Conservation (phyloP, 2,797 vertebrate genomes). For the Tiaroga cobitis region DNA sequence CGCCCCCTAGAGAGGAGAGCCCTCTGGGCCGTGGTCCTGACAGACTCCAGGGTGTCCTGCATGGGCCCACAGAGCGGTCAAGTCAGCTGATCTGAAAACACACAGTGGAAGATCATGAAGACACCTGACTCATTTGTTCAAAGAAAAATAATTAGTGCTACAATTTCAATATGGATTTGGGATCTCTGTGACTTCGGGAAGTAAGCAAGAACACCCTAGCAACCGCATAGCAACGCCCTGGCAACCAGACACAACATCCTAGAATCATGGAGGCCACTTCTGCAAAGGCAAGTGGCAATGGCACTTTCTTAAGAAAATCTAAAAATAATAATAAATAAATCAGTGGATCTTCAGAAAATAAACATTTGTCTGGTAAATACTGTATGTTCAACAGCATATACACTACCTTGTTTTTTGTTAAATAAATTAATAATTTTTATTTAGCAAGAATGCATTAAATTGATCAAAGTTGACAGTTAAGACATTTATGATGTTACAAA, state of each 20-base stretch:
- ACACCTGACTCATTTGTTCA: not conserved
- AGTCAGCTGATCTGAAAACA: constrained; percentile 79
- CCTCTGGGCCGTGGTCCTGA: constrained; percentile 62
- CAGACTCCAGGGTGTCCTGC: constrained; percentile 57
- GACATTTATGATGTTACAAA: not conserved
- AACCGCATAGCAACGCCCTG: not conserved
- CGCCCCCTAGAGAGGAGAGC: constrained; percentile 67
- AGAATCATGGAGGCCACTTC: not conserved
- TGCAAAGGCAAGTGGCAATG: not conserved
- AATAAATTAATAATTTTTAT: not conserved
- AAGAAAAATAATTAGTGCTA: not conserved
- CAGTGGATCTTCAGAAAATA: not conserved
- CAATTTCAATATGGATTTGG: not conserved
- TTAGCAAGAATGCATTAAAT: not conserved
- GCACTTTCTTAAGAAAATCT: not conserved
- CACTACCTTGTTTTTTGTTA: not conserved
- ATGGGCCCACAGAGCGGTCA: constrained; percentile 51
- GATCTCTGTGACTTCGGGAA: not conserved
- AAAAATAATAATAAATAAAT: not conserved
- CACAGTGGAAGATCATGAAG: not conserved
- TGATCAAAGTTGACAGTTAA: not conserved
- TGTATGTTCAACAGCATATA: not conserved
- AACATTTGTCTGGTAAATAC: not conserved
- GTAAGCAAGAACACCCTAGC: not conserved
- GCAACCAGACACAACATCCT: not conserved